These are phyloP conservation scores for Drosophila quadrilineata DNA, from an alignment of 1,140 invertebrate genomes.

Conservation along the genomic window DNA sequence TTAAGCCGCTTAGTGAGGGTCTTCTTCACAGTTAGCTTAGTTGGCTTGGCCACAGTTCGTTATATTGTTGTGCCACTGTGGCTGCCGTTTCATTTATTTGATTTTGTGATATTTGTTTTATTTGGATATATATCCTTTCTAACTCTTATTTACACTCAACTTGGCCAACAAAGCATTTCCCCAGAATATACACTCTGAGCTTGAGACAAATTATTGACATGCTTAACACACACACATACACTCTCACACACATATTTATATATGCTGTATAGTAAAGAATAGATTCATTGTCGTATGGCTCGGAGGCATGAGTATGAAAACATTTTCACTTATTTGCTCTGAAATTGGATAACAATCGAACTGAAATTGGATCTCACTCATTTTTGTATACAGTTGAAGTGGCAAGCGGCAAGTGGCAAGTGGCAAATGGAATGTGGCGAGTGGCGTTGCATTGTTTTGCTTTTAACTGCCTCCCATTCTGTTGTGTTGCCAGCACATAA, in stretches of 20 bases:
- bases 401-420: no score
- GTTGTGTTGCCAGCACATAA: slow-evolving; percentile 52
- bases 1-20: slow-evolving; percentile 45
- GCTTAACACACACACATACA: slow-evolving; percentile 22
- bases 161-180: no score
- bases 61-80: not conserved
- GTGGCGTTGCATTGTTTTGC: slow-evolving; percentile 63
- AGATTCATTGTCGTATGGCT: slow-evolving; percentile 44
- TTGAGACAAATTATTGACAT: slow-evolving; percentile 68
- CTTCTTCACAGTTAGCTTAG: not conserved
- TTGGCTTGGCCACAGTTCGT: no score
- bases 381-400: slow-evolving; percentile 66
- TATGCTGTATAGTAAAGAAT: no score
- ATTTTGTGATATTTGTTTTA: slow-evolving; percentile 38
- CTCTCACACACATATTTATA: no score
- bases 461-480: slow-evolving; percentile 62
- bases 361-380: slow-evolving; percentile 81
- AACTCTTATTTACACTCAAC: slow-evolving; percentile 59
- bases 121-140: slow-evolving; percentile 45
- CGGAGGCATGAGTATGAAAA: slow-evolving; percentile 74
- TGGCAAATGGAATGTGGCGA: no score
- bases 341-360: slow-evolving; percentile 81
- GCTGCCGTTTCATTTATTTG: slow-evolving; percentile 36
- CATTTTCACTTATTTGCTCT: slow-evolving; percentile 79
- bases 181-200: slow-evolving; percentile 19